Conservation (phyloP, 23 tunicate genomes). For the Diplosoma virens region DNA sequence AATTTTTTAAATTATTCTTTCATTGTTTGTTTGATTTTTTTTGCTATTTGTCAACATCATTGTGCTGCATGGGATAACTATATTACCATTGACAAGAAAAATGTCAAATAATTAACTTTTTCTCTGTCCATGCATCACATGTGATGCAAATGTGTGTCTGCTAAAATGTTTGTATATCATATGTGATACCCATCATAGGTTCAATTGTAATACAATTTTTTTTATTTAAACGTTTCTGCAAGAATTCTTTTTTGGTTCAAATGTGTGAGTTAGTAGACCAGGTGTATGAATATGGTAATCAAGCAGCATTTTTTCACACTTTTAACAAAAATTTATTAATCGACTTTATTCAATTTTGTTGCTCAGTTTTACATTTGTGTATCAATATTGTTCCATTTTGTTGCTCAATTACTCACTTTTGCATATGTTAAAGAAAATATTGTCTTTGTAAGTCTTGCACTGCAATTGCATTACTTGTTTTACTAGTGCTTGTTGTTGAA, state of each 20-base stretch:
- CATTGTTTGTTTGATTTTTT: too few species aligned
- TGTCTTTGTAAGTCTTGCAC: too few species aligned
- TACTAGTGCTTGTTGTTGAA: slow-evolving; percentile 17
- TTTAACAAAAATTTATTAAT: not conserved
- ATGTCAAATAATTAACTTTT: not conserved
- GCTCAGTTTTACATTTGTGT: slow-evolving; percentile 1
- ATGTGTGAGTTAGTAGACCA: not conserved
- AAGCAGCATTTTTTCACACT: not conserved
- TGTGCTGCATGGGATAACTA: too few species aligned
- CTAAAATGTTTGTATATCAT: not conserved
- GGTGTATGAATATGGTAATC: not conserved
- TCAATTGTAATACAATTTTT: not conserved
- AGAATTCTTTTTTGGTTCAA: not conserved
- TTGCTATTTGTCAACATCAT: too few species aligned
- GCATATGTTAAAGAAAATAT: slow-evolving; percentile 4
- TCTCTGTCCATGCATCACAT: slow-evolving; percentile 6
- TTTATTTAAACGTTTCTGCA: slow-evolving; percentile 1
- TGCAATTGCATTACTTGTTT: not conserved
- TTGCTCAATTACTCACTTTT: not conserved
- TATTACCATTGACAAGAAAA: too few species aligned
- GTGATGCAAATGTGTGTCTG: slow-evolving; percentile 5
- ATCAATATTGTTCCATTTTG: not conserved
- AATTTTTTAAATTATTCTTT: too few species aligned
- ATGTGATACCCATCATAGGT: not conserved
- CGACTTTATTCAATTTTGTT: not conserved